A percentile compares a stretch with the other conserved stretches of the same genome.
phyloP scores from a whole-genome alignment of 2,113 vertebrate species.

The Triplophysa rosa region DNA sequence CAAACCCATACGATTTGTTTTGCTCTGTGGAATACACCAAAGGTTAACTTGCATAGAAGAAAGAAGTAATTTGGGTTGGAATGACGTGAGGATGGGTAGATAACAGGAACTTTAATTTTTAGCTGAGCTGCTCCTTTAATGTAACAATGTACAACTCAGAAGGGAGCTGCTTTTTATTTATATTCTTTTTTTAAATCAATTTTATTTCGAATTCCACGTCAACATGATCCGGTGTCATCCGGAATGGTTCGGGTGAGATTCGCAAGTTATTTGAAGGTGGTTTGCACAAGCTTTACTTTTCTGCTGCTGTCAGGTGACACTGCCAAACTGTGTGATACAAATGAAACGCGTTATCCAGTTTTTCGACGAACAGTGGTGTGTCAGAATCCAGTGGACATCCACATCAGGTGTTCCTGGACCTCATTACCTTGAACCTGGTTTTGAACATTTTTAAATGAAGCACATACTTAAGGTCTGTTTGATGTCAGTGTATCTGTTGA shows the following conservation, averaged over 20 bases:
- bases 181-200: conserved; percentile 12
- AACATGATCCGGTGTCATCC: conserved; percentile 30
- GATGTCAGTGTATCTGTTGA: conserved; percentile 16
- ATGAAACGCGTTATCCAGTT: conserved; percentile 51
- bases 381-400: conserved; percentile 28
- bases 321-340: conserved; percentile 61
- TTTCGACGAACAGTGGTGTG: conserved; percentile 43
- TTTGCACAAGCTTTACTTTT: conserved; percentile 40
- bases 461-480: conserved; percentile 34
- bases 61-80: not conserved
- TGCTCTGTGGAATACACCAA: too few species aligned
- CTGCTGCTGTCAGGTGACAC: conserved; percentile 59
- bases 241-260: conserved; percentile 39
- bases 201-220: conserved; percentile 50
- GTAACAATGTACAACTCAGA: conserved; percentile 28
- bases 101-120: not conserved
- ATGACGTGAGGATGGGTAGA: not conserved
- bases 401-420: conserved; percentile 2
- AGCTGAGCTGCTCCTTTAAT: not conserved
- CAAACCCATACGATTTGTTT: not conserved
- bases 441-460: conserved; percentile 48
- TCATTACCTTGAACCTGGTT: conserved; percentile 5
- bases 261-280: conserved; percentile 1
- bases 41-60: not conserved
- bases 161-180: conserved; percentile 46